phyloP scores from a whole-genome alignment of 1,140 invertebrate species.

The Ceratina calcarata region DNA sequence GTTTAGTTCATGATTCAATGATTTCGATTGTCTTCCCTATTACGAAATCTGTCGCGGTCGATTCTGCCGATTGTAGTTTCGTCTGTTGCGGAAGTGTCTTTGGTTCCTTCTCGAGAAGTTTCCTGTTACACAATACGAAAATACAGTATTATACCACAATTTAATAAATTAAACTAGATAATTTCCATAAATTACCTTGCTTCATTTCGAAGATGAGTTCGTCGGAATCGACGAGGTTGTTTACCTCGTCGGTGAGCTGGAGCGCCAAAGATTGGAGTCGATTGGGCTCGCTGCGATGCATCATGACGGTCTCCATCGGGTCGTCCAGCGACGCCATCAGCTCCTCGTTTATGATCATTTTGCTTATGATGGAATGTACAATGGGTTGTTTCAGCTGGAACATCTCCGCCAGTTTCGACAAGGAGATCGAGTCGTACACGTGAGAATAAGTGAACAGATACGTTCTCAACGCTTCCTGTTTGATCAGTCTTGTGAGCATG shows the following conservation, averaged over 20 bases:
- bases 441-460: conserved; percentile 99
- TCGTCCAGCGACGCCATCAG: conserved; percentile 98
- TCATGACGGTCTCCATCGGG: conserved; percentile 97
- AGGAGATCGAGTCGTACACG: conserved; percentile 97
- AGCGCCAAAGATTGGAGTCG: conserved; percentile 97
- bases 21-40: conserved; percentile 76
- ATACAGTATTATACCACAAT: no score
- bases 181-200: conserved; percentile 83
- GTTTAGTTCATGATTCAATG: conserved; percentile 61
- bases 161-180: no score
- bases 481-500: conserved; percentile 96
- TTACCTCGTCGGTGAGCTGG: conserved; percentile 95
- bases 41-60: conserved; percentile 76
- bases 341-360: conserved; percentile 99
- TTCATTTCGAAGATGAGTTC: conserved; percentile 96
- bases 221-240: conserved; percentile 97
- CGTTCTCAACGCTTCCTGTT: conserved; percentile 97
- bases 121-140: conserved; percentile 67
- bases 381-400: conserved; percentile 93
- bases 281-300: conserved; percentile 99
- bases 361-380: conserved; percentile 98
- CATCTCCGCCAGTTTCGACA: conserved; percentile 94
- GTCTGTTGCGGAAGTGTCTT: conserved; percentile 81
- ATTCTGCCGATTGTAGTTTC: conserved; percentile 81
- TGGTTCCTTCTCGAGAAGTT: conserved; percentile 81